Conservation (phyloP, 1,140 invertebrate genomes). For the Drosophila erecta region DNA sequence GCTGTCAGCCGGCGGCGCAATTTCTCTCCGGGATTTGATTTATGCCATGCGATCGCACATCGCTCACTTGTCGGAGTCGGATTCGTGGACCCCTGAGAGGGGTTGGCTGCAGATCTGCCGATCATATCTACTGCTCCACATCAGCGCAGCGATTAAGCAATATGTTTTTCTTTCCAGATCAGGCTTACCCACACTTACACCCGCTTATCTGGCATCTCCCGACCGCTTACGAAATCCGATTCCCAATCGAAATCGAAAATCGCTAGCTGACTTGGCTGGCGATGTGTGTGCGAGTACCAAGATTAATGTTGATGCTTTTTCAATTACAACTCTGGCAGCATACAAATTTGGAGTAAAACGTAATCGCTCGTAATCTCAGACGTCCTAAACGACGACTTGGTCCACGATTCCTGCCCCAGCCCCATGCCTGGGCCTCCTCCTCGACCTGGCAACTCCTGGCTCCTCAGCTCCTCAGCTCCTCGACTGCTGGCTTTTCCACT, state of each 20-base stretch:
- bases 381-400: slow-evolving; percentile 77
- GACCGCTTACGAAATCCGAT: slow-evolving; percentile 50
- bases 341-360: slow-evolving; percentile 84
- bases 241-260: slow-evolving; percentile 54
- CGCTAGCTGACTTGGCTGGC: slow-evolving; percentile 33
- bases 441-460: slow-evolving; percentile 10
- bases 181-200: slow-evolving; percentile 68
- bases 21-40: slow-evolving; percentile 75
- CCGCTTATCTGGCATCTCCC: slow-evolving; percentile 53
- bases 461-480: slow-evolving; percentile 14
- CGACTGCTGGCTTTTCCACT: slow-evolving; percentile 37
- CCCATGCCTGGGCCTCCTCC: slow-evolving; percentile 3
- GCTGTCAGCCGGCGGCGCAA: slow-evolving; percentile 60
- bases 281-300: slow-evolving; percentile 75
- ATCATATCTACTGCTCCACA: slow-evolving; percentile 61
- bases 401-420: slow-evolving; percentile 45
- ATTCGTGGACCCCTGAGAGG: slow-evolving; percentile 4
- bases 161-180: slow-evolving; percentile 57
- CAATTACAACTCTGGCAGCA: slow-evolving; percentile 84
- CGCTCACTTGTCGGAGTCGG: slow-evolving; percentile 63
- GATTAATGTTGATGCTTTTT: slow-evolving; percentile 85
- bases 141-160: slow-evolving; percentile 69
- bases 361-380: slow-evolving; percentile 83
- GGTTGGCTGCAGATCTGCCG: slow-evolving; percentile 10
- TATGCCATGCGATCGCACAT: slow-evolving; percentile 70